Evolutionary conservation across 1,140 invertebrate genomes (phyloP), one percentile per base, ranked within the genome.

Genomic region (Aphelinus atriplicis): DNA sequence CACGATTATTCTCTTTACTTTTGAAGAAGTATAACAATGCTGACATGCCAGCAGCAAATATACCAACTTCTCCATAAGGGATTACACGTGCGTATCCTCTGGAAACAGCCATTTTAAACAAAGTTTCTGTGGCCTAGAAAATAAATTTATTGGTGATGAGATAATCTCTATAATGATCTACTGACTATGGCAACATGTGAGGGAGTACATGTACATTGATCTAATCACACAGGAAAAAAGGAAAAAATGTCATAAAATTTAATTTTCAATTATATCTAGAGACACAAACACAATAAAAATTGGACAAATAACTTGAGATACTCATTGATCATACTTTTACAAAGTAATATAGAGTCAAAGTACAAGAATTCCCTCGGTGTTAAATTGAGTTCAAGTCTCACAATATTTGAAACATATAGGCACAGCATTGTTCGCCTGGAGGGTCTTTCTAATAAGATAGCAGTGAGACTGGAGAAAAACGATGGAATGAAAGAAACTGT

Each of bases 401-500:
- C 92, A 81, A 95, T 90, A 89, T 95, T 96, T 60, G 93, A 92
- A 64, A 95, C 92, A 86, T 96, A 96, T 9, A 95, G 86, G 78
- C 92, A 91, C 3, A 96, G 84, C 4, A 95, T 82, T 7, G 90
- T 89, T 77, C 94, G 88, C 72, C 94, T 90, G 42, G 91, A 92
- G 76, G 91, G 91, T 79, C 93, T 90, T 85, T 96, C 95, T 60
- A 95, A 89, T 45, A 94, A 77, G 83, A 96, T 94, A 61, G 94
- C 92, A 77, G 91, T 86, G 55, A 93, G 89, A 83, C 92, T 92
- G 5, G 92, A 92, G 42, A 93, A 80, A 82, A 94, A 92, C 56
- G 92, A 90, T 65, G 94, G 94, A 56, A 95, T 47, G 82, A 93
- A 95, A 9, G 92, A 91, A 60, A 92, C 90, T 6, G 93, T 91